Evolutionary conservation across 2,797 vertebrate species (phyloP).

Genomic region (Chaetodon trifasciatus): DNA sequence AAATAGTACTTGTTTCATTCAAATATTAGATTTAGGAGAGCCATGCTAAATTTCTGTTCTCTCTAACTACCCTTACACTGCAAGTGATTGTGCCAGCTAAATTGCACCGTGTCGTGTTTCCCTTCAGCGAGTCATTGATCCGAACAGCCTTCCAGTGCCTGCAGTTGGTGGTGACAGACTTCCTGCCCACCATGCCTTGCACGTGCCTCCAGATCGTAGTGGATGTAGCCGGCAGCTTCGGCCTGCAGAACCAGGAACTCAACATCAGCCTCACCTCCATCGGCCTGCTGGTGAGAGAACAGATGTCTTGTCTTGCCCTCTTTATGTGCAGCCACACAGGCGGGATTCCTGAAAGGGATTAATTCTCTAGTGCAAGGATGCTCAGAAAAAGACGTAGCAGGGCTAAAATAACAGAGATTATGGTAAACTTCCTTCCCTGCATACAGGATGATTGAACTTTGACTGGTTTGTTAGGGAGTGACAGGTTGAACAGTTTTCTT

Average conservation of each 20-base stretch:
- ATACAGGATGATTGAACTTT: no score
- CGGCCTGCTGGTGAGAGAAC: constrained; percentile 91
- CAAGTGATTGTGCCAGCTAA: not conserved
- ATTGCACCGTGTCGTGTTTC: not conserved
- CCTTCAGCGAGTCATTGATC: constrained; percentile 93
- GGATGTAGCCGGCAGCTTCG: constrained; percentile 98
- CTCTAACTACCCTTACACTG: not conserved
- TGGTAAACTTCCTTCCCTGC: no score
- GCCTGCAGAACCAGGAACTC: constrained; percentile 98
- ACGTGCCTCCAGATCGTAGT: constrained; percentile 98
- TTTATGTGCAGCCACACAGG: not conserved
- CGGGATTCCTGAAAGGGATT: not conserved
- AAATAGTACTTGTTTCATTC: not conserved
- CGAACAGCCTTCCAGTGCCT: constrained; percentile 99
- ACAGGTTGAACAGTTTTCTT: no score
- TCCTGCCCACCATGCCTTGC: constrained; percentile 98
- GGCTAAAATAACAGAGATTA: no score
- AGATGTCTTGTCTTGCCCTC: not conserved
- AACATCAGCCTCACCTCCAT: constrained; percentile 99
- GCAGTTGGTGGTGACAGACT: constrained; percentile 99
- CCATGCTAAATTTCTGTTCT: not conserved
- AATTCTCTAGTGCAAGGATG: not conserved
- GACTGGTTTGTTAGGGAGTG: no score
- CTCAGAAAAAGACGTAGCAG: not conserved
- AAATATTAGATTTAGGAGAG: not conserved